Conservation (phyloP, 1,140 invertebrate species). For the Drosophila auraria region DNA sequence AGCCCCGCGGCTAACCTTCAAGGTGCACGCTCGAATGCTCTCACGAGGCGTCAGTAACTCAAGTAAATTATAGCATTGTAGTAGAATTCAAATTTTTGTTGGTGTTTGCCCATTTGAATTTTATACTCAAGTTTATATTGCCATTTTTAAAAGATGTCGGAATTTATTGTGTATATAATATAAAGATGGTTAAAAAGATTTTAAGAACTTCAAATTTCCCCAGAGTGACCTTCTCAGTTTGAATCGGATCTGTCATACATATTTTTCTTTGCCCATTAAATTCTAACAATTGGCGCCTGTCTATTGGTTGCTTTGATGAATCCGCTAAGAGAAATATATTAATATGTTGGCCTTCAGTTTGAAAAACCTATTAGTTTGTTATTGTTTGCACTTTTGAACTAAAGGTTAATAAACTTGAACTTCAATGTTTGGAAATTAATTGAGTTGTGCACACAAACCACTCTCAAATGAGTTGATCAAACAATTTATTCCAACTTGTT, state of each 20-base stretch:
- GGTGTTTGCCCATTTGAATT: constrained; percentile 17
- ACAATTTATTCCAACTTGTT: constrained; percentile 43
- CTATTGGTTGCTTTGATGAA: constrained; percentile 35
- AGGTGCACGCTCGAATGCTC: constrained; percentile 67
- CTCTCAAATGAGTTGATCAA: constrained; percentile 32
- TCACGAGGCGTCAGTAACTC: constrained; percentile 45
- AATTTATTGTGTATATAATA: not conserved
- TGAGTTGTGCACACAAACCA: constrained; percentile 47
- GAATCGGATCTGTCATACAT: constrained; percentile 16
- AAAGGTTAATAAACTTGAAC: constrained; percentile 74
- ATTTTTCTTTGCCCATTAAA: constrained; percentile 15
- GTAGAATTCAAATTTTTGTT: constrained; percentile 43
- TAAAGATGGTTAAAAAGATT: not conserved
- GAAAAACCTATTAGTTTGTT: constrained; percentile 50
- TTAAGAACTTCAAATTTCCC: constrained; percentile 3
- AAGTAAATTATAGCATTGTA: constrained; percentile 40
- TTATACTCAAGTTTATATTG: constrained; percentile 13
- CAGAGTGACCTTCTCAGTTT: not conserved
- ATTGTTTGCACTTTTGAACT: constrained; percentile 49
- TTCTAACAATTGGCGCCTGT: constrained; percentile 32
- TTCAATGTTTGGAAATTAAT: constrained; percentile 66
- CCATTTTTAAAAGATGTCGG: not conserved
- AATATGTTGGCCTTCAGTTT: constrained; percentile 29
- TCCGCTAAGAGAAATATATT: constrained; percentile 32
- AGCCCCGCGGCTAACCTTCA: constrained; percentile 61